phyloP scores from a whole-genome alignment of 2,797 vertebrate species.

The Alfaro cultratus region DNA sequence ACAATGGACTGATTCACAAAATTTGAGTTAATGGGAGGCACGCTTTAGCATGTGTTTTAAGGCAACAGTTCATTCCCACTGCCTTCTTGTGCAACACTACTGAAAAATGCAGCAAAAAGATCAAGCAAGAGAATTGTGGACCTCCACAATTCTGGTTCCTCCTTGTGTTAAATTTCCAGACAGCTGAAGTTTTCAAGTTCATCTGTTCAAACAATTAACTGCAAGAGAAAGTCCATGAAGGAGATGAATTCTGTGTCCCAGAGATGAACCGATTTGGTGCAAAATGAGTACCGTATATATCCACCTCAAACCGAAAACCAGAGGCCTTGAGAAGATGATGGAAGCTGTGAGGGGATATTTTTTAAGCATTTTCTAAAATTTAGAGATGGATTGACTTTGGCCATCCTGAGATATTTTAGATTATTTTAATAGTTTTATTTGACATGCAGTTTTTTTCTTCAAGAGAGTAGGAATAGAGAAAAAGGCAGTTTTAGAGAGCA shows the following conservation, averaged over 20 bases:
- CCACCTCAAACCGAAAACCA: not conserved
- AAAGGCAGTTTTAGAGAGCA: not conserved
- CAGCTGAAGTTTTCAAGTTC: not conserved
- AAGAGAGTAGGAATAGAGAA: not conserved
- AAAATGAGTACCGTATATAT: not conserved
- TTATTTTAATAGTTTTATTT: not conserved
- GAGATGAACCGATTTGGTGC: not conserved
- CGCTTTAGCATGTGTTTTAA: not conserved
- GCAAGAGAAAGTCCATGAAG: not conserved
- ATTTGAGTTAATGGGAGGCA: not conserved
- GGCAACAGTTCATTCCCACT: not conserved
- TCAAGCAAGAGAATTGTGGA: not conserved
- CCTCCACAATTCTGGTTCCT: not conserved
- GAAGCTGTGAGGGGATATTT: not conserved
- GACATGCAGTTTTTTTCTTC: not conserved
- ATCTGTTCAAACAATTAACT: not conserved
- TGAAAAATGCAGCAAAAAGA: not conserved
- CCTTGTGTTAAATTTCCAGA: not conserved
- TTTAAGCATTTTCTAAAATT: not conserved
- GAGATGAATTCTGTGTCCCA: not conserved
- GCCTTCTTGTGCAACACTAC: not conserved
- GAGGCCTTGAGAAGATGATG: not conserved
- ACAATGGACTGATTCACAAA: not conserved
- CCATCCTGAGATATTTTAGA: not conserved
- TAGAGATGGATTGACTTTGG: not conserved